Percentiles rank a stretch among this genome's conserved stretches.
These are phyloP conservation scores for Tenodera sinensis DNA, from an alignment of 2,888 invertebrate species.

Conservation along the genomic window DNA sequence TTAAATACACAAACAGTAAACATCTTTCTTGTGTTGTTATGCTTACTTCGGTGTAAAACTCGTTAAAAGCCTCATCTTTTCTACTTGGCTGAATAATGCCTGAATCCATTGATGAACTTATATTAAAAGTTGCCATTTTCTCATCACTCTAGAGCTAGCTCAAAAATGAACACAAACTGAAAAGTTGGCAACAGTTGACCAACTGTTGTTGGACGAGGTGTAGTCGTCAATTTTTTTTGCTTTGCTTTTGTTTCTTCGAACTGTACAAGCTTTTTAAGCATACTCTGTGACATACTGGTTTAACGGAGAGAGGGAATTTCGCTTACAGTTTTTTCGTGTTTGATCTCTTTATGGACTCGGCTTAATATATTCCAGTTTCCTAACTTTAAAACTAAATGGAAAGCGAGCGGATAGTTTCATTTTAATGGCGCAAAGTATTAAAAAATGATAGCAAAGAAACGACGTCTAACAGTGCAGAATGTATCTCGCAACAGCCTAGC, in stretches of 20 bases:
- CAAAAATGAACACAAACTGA: background rate
- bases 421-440: background rate
- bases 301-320: background rate
- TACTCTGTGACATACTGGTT: background rate
- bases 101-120: constrained; percentile 11
- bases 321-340: background rate
- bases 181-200: background rate
- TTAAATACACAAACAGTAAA: background rate
- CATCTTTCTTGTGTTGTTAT: background rate
- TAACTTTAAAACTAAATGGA: background rate
- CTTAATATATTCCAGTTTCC: background rate
- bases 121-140: constrained; percentile 12
- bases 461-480: background rate
- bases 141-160: background rate
- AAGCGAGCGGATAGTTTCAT: background rate
- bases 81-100: background rate
- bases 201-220: background rate
- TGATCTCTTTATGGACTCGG: background rate
- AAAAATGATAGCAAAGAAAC: background rate
- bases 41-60: constrained; percentile 78
- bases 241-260: background rate
- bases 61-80: constrained; percentile 71
- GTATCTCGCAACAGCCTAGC: too few species aligned
- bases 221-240: background rate
- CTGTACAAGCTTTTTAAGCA: background rate